Evolutionary conservation across 1,140 invertebrate species (phyloP).

Genomic region (Lordiphosa mommai): DNA sequence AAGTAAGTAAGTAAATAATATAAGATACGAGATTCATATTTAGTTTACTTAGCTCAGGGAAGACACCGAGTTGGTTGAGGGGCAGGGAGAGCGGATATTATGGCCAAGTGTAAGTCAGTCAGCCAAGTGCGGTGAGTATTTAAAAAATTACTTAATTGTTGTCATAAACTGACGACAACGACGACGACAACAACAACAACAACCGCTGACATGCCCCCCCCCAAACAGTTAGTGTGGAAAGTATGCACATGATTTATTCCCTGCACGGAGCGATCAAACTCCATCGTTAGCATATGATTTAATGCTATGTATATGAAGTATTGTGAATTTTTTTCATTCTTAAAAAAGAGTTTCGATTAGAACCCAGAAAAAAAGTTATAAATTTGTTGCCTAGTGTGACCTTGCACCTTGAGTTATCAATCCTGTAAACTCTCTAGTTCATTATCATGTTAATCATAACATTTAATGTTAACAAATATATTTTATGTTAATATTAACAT

Average conservation of each 20-base stretch:
- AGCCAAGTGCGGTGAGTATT: conserved; percentile 44
- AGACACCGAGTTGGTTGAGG: neutral
- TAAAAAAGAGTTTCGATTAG: too few relatives aligned
- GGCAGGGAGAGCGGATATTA: conserved; percentile 1
- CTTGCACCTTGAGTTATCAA: too few relatives aligned
- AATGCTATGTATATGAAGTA: too few relatives aligned
- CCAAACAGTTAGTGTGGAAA: conserved; percentile 33
- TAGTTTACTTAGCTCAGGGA: conserved; percentile 41
- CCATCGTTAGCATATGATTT: too few relatives aligned
- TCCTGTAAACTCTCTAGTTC: too few relatives aligned
- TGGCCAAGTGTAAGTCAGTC: conserved; percentile 39
- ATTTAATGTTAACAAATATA: too few relatives aligned
- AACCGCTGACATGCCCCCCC: neutral
- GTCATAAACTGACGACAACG: conserved; percentile 64
- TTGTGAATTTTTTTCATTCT: too few relatives aligned
- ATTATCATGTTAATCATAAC: too few relatives aligned
- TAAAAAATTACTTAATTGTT: conserved; percentile 78
- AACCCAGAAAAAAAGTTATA: too few relatives aligned
- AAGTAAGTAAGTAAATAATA: conserved; percentile 12
- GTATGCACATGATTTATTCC: neutral
- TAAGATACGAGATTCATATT: conserved; percentile 51
- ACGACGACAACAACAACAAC: conserved; percentile 14
- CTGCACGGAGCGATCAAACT: too few relatives aligned
- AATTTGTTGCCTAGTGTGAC: too few relatives aligned
- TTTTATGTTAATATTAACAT: too few relatives aligned